Conservation (phyloP, 2,113 vertebrate species). For the Oceanites oceanicus region DNA sequence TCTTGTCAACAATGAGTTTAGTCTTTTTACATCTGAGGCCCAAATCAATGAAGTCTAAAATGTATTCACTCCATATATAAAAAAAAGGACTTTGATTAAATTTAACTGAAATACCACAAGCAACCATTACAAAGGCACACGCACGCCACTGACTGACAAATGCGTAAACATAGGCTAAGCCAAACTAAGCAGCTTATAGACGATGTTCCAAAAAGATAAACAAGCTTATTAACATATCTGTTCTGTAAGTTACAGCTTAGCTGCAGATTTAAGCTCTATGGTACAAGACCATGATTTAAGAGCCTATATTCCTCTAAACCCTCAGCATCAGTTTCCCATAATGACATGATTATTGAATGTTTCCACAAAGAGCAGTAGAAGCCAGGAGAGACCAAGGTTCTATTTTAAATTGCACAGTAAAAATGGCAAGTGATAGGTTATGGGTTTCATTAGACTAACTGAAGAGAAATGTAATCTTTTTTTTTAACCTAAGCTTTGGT, state of each 20-base stretch:
- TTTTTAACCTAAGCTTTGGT: neutral
- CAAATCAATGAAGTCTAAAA: neutral
- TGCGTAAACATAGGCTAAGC: neutral
- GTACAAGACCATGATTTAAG: neutral
- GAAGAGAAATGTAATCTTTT: neutral
- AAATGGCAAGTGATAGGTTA: neutral
- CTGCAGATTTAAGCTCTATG: neutral
- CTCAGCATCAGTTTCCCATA: neutral
- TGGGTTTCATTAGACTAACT: neutral
- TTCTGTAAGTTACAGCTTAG: neutral
- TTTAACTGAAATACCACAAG: neutral
- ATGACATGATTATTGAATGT: neutral
- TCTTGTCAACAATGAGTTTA: neutral
- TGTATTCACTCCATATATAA: neutral
- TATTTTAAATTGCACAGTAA: neutral
- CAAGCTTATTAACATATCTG: neutral
- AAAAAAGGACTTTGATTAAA: neutral
- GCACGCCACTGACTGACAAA: neutral
- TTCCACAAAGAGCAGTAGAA: slow-evolving; percentile 26
- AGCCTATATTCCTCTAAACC: neutral
- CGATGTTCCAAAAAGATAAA: neutral
- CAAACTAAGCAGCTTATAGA: neutral
- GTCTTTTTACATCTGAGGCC: neutral
- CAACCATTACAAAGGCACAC: neutral
- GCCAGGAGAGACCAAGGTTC: neutral